phyloP scores from a whole-genome alignment of 2,113 vertebrate species.

The Poeciliopsis occidentalis region DNA sequence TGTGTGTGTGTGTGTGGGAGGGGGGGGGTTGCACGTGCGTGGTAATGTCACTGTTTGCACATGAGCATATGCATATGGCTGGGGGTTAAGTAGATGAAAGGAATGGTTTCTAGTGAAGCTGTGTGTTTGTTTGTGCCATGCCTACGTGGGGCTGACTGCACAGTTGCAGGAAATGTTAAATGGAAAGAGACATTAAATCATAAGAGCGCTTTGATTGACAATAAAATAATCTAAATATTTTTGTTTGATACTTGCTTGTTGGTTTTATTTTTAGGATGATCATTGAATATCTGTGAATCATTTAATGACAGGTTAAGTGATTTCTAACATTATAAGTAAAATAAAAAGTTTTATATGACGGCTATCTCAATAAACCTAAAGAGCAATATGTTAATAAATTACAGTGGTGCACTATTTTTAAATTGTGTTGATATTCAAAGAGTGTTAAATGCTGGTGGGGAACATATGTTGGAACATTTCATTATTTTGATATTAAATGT shows the following conservation, averaged over 20 bases:
- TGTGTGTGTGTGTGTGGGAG: constrained; percentile 9
- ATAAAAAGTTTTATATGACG: constrained; percentile 38
- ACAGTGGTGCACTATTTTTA: constrained; percentile 32
- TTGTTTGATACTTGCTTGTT: constrained; percentile 40
- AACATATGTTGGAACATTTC: no score
- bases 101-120: constrained; percentile 70
- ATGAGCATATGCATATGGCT: constrained; percentile 16
- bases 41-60: background rate
- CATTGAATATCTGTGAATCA: constrained; percentile 56
- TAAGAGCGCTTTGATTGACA: constrained; percentile 62
- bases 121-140: constrained; percentile 58
- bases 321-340: constrained; percentile 71
- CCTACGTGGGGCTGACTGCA: constrained; percentile 35
- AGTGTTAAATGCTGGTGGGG: no score
- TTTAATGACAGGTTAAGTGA: constrained; percentile 52
- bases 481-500: no score
- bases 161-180: constrained; percentile 67
- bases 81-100: constrained; percentile 66
- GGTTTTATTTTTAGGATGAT: constrained; percentile 52
- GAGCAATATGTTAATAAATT: constrained; percentile 47
- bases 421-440: background rate
- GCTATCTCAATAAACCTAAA: constrained; percentile 37
- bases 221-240: constrained; percentile 67
- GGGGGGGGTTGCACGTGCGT: background rate
- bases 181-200: constrained; percentile 72